Evolutionary conservation across 2,888 invertebrate genomes (phyloP).

Genomic region (Phania funesta): DNA sequence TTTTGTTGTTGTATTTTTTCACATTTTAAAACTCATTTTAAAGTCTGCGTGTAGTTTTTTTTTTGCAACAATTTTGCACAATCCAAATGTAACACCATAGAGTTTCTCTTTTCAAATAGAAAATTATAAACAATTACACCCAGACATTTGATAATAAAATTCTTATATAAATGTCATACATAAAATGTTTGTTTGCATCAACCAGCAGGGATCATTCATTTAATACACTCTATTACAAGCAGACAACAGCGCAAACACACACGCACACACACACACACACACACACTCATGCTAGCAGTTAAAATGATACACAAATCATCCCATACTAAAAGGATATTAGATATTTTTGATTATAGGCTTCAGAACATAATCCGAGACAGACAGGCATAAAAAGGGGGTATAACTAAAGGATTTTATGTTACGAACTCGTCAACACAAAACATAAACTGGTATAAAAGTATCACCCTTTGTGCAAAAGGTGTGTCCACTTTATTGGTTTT

Average conservation of each 20-base stretch:
- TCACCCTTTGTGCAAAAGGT: slow-evolving; percentile 41
- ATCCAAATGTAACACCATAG: slow-evolving; percentile 6
- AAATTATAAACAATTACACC: slow-evolving; percentile 60
- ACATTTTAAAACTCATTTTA: neutral
- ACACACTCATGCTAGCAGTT: neutral
- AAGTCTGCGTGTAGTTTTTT: neutral
- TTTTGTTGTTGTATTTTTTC: neutral
- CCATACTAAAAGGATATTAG: slow-evolving; percentile 36
- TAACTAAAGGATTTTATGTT: slow-evolving; percentile 28
- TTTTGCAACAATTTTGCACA: neutral
- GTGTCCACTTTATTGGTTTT: slow-evolving; percentile 58
- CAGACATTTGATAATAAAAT: slow-evolving; percentile 66
- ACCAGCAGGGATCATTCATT: slow-evolving; percentile 65
- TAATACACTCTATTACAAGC: slow-evolving; percentile 43
- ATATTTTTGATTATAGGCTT: slow-evolving; percentile 59
- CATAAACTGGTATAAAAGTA: slow-evolving; percentile 3
- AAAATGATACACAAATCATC: slow-evolving; percentile 37
- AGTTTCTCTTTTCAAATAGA: slow-evolving; percentile 6
- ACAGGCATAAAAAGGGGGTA: slow-evolving; percentile 27
- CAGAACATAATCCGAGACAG: slow-evolving; percentile 42
- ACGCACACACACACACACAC: neutral
- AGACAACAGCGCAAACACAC: slow-evolving; percentile 16
- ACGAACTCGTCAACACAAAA: slow-evolving; percentile 18
- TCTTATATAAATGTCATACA: slow-evolving; percentile 65
- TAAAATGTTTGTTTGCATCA: slow-evolving; percentile 45